A percentile compares a stretch with the other conserved stretches of the same genome.
Evolutionary conservation across 2,113 vertebrate species (phyloP).

Genomic region (Melospiza melodia): DNA sequence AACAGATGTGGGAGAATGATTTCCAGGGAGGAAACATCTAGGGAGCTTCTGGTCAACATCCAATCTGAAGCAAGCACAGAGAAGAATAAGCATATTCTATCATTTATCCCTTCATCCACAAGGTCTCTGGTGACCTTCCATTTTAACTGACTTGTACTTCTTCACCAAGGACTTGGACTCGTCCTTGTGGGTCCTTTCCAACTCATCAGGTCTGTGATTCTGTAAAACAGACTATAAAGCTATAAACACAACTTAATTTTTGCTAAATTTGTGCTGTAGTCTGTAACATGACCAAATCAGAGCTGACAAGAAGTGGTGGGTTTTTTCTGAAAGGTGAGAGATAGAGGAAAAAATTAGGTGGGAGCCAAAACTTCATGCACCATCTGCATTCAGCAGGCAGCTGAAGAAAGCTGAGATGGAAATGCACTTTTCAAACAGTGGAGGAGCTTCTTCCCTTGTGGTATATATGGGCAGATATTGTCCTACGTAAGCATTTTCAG

Average conservation of each 20-base stretch:
- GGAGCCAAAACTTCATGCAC: neutral
- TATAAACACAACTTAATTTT: neutral
- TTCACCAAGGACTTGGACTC: neutral
- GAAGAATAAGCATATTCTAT: neutral
- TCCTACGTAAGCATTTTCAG: neutral
- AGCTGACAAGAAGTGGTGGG: rapidly evolving
- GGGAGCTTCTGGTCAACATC: neutral
- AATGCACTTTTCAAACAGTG: neutral
- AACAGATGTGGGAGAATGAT: neutral
- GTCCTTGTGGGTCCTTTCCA: neutral
- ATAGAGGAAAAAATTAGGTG: neutral
- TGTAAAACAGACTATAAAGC: neutral
- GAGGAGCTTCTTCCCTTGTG: neutral
- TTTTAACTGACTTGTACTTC: neutral
- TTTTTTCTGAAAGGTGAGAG: neutral
- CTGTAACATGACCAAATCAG: neutral
- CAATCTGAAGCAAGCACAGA: neutral
- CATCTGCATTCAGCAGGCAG: neutral
- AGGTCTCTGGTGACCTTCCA: neutral
- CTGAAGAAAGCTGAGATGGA: neutral
- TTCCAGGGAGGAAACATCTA: neutral
- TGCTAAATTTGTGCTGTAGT: neutral
- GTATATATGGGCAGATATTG: neutral
- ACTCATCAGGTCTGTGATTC: neutral
- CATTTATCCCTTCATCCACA: neutral